Base-by-base conservation (phyloP, 1,140 invertebrate genomes). In the Ceratina japonica region DNA sequence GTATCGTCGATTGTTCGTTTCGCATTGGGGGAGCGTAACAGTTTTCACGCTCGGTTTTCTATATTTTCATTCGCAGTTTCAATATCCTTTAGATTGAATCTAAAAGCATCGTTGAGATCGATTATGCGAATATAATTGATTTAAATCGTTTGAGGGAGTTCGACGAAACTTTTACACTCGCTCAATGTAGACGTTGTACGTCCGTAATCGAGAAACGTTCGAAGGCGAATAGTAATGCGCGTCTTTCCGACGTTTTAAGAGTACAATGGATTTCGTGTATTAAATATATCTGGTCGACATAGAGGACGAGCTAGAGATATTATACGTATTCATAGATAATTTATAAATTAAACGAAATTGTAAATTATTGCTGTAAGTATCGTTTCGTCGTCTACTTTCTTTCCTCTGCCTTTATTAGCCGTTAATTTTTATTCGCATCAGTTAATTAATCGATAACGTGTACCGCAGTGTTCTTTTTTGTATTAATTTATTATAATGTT, bases 401-500 rank as follows among this genome's bases (percentile, higher is more conserved):
- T 49, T 72, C 70, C 61, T 72, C 37, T 61, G 37, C 37, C 56
- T 72, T 72, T 49, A n/a, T 59, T 70, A 61, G 54, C 18, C 24
- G 24, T 62, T 72, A 61, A 61, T 24, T 49, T 61, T 49, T 49
- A 49, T 49, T 72, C 56, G 70, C 20, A 59, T 49, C 56, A 44
- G 70, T 72, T 49, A 44, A 44, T 27, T 72, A 72, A 61, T 72
- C 16, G 56, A 72, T 61, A 61, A 59, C 37, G 59, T 61, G 37
- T 72, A 72, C 70, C 70, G 44, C 70, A 72, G 70, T 72, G 70
- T 72, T 72, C 70, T 72, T 72, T 72, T 72, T 70, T 72, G 70
- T 72, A 72, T 72, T 72, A 72, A 72, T 72, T 72, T 72, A 72
- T 72, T 72, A 72, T 61, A 72, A 72, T 61, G 70, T 72, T 72